Percentiles rank a stretch among this genome's conserved stretches.
Evolutionary conservation across 2,113 vertebrate genomes (phyloP).

Genomic region (Lampris megalopsis): DNA sequence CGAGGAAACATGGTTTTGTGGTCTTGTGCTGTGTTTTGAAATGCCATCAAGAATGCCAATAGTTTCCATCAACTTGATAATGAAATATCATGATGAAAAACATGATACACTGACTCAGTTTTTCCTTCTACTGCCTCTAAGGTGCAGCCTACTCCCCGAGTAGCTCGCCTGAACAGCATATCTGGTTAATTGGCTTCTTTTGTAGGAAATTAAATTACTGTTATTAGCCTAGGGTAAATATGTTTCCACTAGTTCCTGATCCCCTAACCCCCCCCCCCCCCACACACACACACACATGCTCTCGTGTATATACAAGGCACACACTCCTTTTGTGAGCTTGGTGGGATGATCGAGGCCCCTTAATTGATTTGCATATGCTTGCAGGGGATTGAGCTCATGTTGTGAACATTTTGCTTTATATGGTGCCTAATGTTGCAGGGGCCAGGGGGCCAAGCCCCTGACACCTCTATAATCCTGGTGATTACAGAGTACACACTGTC

Average conservation of each 20-base stretch:
- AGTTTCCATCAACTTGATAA: too few relatives aligned
- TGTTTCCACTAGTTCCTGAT: constrained; percentile 39
- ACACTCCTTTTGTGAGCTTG: constrained; percentile 24
- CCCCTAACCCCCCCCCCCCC: neutral
- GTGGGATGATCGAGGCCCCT: constrained; percentile 35
- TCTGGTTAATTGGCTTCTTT: constrained; percentile 39
- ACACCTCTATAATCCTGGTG: constrained; percentile 56
- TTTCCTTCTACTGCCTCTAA: neutral
- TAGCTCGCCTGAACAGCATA: constrained; percentile 35
- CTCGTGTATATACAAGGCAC: constrained; percentile 1
- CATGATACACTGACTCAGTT: neutral
- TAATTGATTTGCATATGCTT: constrained; percentile 71
- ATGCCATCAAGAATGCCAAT: too few relatives aligned
- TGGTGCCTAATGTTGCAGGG: constrained; percentile 61
- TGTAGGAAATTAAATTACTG: constrained; percentile 34
- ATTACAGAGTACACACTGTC: constrained; percentile 52
- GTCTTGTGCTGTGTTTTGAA: too few relatives aligned
- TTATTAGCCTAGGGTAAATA: constrained; percentile 36
- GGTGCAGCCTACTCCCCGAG: neutral
- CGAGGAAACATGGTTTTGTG: too few relatives aligned
- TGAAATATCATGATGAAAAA: neutral
- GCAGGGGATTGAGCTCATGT: constrained; percentile 55
- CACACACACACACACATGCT: constrained; percentile 24
- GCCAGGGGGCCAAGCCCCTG: constrained; percentile 35
- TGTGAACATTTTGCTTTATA: constrained; percentile 69